A percentile compares a stretch with the other conserved stretches of the same genome.
phyloP scores from a whole-genome alignment of 2,888 invertebrate species.

The Toxonevra muliebris region DNA sequence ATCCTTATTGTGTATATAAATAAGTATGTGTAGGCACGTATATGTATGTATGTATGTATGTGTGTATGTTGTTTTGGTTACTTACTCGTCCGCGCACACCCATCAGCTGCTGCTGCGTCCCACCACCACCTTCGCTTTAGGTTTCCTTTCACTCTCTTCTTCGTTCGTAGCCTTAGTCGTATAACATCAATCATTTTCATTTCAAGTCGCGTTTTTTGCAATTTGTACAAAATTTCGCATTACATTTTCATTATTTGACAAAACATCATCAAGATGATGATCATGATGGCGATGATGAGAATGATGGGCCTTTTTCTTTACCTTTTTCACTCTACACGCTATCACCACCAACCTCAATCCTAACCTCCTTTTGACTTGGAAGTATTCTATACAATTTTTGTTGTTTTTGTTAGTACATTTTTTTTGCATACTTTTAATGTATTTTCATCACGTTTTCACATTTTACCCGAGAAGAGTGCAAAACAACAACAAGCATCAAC shows the following conservation, averaged over 20 bases:
- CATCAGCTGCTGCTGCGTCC: neutral
- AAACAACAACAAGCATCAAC: constrained; percentile 1
- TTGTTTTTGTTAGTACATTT: neutral
- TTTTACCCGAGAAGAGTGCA: no score
- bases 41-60: no score
- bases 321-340: neutral
- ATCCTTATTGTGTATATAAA: no score
- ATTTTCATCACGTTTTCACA: constrained; percentile 1
- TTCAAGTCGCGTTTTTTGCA: constrained; percentile 19
- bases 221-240: constrained; percentile 21
- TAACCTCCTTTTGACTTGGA: no score
- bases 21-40: no score
- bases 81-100: neutral
- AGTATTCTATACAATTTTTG: no score
- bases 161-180: neutral
- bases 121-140: neutral
- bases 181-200: constrained; percentile 19
- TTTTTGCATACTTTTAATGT: constrained; percentile 1
- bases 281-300: no score
- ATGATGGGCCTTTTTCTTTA: no score
- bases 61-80: neutral
- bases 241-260: constrained; percentile 18
- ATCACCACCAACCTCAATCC: no score
- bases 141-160: neutral
- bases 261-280: constrained; percentile 5